Evolutionary conservation across 2,113 vertebrate species (phyloP).

Genomic region (Ifrita kowaldi): DNA sequence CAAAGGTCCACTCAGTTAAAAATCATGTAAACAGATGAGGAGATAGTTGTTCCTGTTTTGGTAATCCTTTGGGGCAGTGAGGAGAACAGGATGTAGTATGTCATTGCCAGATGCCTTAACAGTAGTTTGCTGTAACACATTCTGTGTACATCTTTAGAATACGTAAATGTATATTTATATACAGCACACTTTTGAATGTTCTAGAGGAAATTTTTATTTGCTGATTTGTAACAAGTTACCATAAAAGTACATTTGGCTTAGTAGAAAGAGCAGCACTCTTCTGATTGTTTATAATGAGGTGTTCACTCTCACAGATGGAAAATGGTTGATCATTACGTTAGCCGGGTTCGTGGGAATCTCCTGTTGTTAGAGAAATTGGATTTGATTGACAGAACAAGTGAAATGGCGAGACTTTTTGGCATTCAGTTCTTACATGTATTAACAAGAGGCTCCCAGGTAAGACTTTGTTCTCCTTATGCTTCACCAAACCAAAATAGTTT

Average conservation of each 20-base stretch:
- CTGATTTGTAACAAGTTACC: background rate
- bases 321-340: conserved; percentile 92
- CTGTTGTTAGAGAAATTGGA: conserved; percentile 90
- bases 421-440: conserved; percentile 97
- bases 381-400: conserved; percentile 93
- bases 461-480: background rate
- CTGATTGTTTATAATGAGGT: background rate
- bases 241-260: background rate
- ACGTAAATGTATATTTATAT: background rate
- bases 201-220: background rate
- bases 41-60: background rate
- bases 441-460: conserved; percentile 91
- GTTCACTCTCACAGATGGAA: conserved; percentile 85
- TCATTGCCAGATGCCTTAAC: background rate
- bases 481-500: background rate
- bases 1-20: background rate
- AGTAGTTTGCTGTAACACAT: background rate
- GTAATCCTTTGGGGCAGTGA: background rate
- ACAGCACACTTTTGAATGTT: background rate
- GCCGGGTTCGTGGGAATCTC: conserved; percentile 84
- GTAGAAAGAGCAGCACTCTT: background rate
- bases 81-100: background rate
- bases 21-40: background rate
- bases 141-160: background rate
- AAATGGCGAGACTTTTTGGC: conserved; percentile 93